Evolutionary conservation across 2,113 vertebrate species (phyloP), one percentile per base, ranked within the genome.

Genomic region (Puma concolor): DNA sequence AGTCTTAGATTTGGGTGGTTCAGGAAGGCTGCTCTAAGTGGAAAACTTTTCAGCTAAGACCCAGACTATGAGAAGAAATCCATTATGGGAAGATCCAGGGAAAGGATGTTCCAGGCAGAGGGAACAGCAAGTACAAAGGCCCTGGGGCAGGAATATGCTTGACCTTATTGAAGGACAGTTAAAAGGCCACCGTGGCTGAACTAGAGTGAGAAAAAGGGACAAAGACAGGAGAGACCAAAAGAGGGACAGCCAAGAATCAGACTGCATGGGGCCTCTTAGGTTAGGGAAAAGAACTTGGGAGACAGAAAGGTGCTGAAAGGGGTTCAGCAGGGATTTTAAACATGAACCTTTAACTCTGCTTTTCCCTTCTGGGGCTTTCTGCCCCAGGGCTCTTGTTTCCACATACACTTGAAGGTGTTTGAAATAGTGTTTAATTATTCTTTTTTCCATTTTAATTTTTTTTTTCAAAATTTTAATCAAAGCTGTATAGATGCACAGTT

Each of bases 61-160:
- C 50, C 54, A 15, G 60, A 48, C 13, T 25, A 16, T 57, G 50
- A 60, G 52, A 82, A 77, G 54, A 85, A 71, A 72, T 48, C 6
- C 7, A 5, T 36, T 52, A 25, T 10, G 41, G 72, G 29, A 80
- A 86, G 33, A 63, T 5, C 19, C 33, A 71, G 23, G 44, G 25
- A 25, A 82, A 44, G 8, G 29, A 10, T 33, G 17, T 41, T 41
- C n/a, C 52, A 23, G 36, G 36, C 33, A 41, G 54, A 48, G n/a
- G 64, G 14, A 50, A 66, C 8, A 25, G 31, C 5, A 54, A 9
- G n/a, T 64, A 19, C 36, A 38, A 82, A 92, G 66, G 67, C 64
- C 64, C 79, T 88, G 41, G 81, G 87, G 88, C 60, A 86, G 92
- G 57, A 69, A 33, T 27, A 44, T 44, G 41, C 52, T 38, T 48